These are phyloP conservation scores for Corythornis cristatus DNA, from an alignment of 2,113 vertebrate species.

Conservation along the genomic window DNA sequence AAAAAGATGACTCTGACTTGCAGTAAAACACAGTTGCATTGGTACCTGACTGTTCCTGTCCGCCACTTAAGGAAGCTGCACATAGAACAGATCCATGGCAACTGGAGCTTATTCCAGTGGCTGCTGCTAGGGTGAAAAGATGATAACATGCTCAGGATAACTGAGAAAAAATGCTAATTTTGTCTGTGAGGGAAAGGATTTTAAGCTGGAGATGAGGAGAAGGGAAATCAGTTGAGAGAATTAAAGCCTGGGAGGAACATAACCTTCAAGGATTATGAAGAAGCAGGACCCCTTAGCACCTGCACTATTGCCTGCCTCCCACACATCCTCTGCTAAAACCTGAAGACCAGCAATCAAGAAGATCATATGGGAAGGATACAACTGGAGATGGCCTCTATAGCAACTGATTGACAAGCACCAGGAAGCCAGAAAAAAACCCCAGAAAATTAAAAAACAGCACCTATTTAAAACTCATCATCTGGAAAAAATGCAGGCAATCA, in stretches of 20 bases:
- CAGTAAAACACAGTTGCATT: not conserved
- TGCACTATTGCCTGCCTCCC: not conserved
- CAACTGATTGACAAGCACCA: not conserved
- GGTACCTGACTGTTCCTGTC: not conserved
- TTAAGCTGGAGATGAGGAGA: not conserved
- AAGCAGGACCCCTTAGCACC: not conserved
- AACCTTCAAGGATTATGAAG: not conserved
- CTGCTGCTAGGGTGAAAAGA: not conserved
- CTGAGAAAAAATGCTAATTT: not conserved
- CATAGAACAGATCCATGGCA: not conserved
- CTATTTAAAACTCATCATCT: slow-evolving; percentile 20
- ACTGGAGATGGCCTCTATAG: not conserved
- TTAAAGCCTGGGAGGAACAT: not conserved
- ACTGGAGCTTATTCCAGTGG: not conserved
- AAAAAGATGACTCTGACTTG: not conserved
- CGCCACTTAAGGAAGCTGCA: not conserved
- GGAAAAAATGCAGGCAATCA: not conserved
- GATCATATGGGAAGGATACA: not conserved
- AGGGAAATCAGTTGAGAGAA: not conserved
- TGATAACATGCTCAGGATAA: not conserved
- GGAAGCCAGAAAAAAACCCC: not conserved
- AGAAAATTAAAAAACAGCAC: not conserved
- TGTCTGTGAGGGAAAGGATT: not conserved
- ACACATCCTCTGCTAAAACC: fast-evolving
- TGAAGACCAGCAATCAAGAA: not conserved